Percentiles rank a stretch among this genome's conserved stretches.
Evolutionary conservation across 2,797 vertebrate species (phyloP).

Genomic region (Takifugu rubripes): DNA sequence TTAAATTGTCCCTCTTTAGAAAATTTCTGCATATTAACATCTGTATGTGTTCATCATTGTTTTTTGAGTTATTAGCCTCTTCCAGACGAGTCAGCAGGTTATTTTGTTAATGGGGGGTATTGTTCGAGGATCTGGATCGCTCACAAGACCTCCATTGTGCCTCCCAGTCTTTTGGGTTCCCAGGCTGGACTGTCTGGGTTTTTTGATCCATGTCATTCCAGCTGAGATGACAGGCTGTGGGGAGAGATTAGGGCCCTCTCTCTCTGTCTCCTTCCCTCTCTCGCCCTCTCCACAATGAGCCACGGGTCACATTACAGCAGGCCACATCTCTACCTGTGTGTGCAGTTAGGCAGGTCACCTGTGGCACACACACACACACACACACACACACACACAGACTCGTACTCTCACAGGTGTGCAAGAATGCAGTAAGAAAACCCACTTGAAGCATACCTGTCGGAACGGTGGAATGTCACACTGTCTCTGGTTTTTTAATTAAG

Average conservation of each 20-base stretch:
- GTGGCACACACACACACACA: neutral
- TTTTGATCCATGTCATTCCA: slow-evolving; percentile 30
- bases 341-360: slow-evolving; percentile 20
- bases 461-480: slow-evolving; percentile 28
- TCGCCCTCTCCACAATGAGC: slow-evolving; percentile 2
- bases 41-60: slow-evolving; percentile 5
- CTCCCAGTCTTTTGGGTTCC: slow-evolving; percentile 30
- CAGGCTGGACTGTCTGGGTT: slow-evolving; percentile 31
- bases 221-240: slow-evolving; percentile 39
- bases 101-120: slow-evolving; percentile 53
- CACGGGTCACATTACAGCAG: slow-evolving; percentile 53
- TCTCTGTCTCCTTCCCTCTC: slow-evolving; percentile 15
- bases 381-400: neutral
- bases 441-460: slow-evolving; percentile 38
- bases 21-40: slow-evolving; percentile 12
- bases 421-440: slow-evolving; percentile 44
- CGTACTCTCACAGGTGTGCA: slow-evolving; percentile 51
- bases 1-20: slow-evolving; percentile 24
- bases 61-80: slow-evolving; percentile 34
- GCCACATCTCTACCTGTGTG: slow-evolving; percentile 36
- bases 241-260: slow-evolving; percentile 35
- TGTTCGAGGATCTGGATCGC: slow-evolving; percentile 22
- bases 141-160: slow-evolving; percentile 63
- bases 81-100: slow-evolving; percentile 55
- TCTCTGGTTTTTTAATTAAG: neutral